Evolutionary conservation across 2,113 vertebrate genomes (phyloP).

Genomic region (Archocentrus centrarchus): DNA sequence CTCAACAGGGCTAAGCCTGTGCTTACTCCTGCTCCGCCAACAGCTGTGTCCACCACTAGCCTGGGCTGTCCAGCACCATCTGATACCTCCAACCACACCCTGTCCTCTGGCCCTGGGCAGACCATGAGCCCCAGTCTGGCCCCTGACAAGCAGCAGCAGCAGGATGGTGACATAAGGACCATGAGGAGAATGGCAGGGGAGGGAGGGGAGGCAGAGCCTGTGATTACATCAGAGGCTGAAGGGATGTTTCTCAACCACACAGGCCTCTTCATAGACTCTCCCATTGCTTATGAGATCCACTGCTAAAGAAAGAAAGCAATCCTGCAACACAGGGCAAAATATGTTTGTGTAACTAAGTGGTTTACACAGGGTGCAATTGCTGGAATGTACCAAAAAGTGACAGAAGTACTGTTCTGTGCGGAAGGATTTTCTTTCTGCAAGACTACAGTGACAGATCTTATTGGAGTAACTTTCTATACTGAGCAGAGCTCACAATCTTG

Average conservation of each 20-base stretch:
- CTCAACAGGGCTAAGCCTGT: constrained; percentile 88
- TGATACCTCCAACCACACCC: constrained; percentile 65
- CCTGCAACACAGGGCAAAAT: neutral
- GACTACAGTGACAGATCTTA: neutral
- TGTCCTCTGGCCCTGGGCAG: constrained; percentile 48
- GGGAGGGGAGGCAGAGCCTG: constrained; percentile 78
- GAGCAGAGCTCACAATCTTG: neutral
- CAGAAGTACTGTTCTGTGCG: neutral
- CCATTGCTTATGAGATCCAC: constrained; percentile 88
- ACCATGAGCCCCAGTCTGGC: constrained; percentile 53
- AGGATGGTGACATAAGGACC: constrained; percentile 71
- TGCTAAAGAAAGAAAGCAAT: constrained; percentile 78
- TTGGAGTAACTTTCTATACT: neutral
- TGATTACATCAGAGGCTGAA: constrained; percentile 78
- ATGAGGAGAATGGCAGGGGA: constrained; percentile 74
- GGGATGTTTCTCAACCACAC: constrained; percentile 83
- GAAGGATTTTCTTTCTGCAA: neutral
- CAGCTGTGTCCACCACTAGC: constrained; percentile 61
- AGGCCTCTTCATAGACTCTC: constrained; percentile 84
- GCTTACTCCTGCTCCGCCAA: constrained; percentile 70
- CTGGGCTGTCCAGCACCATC: constrained; percentile 63
- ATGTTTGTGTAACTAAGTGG: neutral
- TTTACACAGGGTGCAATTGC: neutral
- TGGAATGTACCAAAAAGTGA: constrained; percentile 5
- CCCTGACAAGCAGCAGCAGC: constrained; percentile 59